Evolutionary conservation across 2,888 invertebrate genomes (phyloP).

Genomic region (Hipparchia semele): DNA sequence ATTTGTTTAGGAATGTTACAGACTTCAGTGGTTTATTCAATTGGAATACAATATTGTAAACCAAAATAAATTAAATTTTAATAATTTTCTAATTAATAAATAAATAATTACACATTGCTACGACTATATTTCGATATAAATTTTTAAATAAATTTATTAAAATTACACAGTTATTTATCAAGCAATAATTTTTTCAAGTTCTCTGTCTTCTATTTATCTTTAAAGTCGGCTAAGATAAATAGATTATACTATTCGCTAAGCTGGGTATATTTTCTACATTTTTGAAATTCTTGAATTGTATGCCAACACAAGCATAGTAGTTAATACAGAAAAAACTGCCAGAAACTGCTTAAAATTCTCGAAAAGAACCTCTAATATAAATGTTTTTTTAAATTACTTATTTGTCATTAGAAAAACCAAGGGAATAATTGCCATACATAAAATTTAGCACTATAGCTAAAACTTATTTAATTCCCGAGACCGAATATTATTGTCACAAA

Average conservation of each 20-base stretch:
- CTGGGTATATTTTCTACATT: neutral
- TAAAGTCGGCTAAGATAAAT: neutral
- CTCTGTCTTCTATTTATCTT: neutral
- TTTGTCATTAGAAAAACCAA: neutral
- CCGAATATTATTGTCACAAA: neutral
- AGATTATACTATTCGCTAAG: neutral
- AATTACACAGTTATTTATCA: neutral
- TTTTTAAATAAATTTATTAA: conserved; percentile 4
- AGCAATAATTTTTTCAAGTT: neutral
- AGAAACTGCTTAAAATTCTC: conserved; percentile 5
- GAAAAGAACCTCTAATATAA: conserved; percentile 6
- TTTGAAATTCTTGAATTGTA: neutral
- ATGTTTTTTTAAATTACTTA: neutral
- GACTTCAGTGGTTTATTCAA: conserved; percentile 10
- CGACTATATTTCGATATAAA: conserved; percentile 11
- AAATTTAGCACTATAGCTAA: neutral
- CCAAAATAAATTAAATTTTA: neutral
- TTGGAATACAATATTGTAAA: neutral
- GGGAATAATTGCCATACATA: neutral
- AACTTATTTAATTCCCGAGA: neutral
- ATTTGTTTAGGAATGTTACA: conserved; percentile 16
- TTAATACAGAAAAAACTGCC: neutral
- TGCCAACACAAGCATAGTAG: neutral
- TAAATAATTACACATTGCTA: conserved; percentile 7
- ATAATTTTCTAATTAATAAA: conserved; percentile 4